Conservation (phyloP, 2,888 invertebrate species). For the Drosophila colorata region DNA sequence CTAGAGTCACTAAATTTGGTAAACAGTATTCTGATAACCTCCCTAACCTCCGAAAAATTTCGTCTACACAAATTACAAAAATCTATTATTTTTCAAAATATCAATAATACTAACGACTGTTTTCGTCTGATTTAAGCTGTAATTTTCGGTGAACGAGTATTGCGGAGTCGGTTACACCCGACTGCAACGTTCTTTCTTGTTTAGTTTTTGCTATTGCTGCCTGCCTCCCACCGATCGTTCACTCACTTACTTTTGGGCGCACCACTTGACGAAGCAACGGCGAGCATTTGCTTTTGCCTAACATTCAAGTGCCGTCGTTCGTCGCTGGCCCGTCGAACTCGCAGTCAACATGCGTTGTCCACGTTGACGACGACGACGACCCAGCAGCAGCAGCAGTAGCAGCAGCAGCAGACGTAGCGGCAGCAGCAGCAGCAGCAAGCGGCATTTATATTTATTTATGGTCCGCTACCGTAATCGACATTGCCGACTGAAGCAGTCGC, state of each 20-base stretch:
- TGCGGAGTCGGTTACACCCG: no score
- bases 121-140: no score
- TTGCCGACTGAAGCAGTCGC: slow-evolving; percentile 35
- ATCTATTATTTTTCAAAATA: no score
- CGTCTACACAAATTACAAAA: no score
- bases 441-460: slow-evolving; percentile 74
- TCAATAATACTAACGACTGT: no score
- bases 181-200: no score
- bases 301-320: slow-evolving; percentile 38
- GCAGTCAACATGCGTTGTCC: slow-evolving; percentile 50
- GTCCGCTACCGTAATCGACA: slow-evolving; percentile 75
- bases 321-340: slow-evolving; percentile 21
- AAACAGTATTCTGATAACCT: no score
- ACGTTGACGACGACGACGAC: slow-evolving; percentile 44
- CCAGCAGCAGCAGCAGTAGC: slow-evolving; percentile 12
- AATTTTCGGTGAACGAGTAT: no score
- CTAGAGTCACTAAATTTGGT: no score
- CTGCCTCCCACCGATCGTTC: slow-evolving; percentile 25
- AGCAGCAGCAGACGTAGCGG: slow-evolving; percentile 31
- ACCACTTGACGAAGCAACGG: slow-evolving; percentile 49
- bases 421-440: slow-evolving; percentile 42
- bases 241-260: slow-evolving; percentile 38
- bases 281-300: slow-evolving; percentile 29
- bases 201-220: slow-evolving; percentile 22
- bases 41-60: no score